phyloP scores from a whole-genome alignment of 92 coral and sea anemone species.

The Porites lobata region DNA sequence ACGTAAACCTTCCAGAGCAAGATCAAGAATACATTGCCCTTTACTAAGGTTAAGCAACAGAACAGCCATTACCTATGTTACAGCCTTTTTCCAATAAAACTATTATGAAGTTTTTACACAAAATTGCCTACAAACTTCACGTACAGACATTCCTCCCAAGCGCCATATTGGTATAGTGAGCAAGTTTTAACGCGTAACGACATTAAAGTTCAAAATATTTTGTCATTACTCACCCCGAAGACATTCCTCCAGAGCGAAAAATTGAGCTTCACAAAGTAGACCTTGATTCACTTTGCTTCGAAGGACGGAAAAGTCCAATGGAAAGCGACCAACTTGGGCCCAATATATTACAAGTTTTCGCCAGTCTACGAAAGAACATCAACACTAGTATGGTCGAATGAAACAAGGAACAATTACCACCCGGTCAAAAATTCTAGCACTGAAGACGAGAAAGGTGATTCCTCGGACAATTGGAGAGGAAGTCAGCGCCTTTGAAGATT shows the following conservation, averaged over 20 bases:
- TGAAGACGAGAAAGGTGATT: slow-evolving; percentile 32
- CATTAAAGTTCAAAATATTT: neutral
- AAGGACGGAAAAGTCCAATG: slow-evolving; percentile 26
- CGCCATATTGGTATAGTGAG: slow-evolving; percentile 45
- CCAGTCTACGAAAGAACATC: slow-evolving; percentile 66
- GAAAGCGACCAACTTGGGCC: slow-evolving; percentile 55
- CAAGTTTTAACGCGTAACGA: slow-evolving; percentile 20
- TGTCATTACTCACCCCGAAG: slow-evolving; percentile 68
- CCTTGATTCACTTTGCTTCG: slow-evolving; percentile 71
- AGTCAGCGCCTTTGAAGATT: slow-evolving; percentile 54
- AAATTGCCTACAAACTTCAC: slow-evolving; percentile 28
- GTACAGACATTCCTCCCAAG: neutral
- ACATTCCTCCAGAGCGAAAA: slow-evolving; percentile 62
- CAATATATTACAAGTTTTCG: slow-evolving; percentile 62
- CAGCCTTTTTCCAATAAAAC: slow-evolving; percentile 13
- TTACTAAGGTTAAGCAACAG: neutral
- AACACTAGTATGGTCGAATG: slow-evolving; percentile 67
- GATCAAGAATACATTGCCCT: neutral
- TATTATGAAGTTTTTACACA: neutral
- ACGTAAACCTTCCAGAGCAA: slow-evolving; percentile 15
- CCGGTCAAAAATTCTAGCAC: slow-evolving; percentile 26
- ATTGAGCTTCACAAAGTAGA: slow-evolving; percentile 62
- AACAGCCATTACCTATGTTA: neutral
- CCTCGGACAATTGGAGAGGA: slow-evolving; percentile 72
- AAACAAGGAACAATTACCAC: slow-evolving; percentile 43